Evolutionary conservation across 2,888 invertebrate genomes (phyloP), one percentile per base, ranked within the genome.

Genomic region (Rhorus exstirpatorius): DNA sequence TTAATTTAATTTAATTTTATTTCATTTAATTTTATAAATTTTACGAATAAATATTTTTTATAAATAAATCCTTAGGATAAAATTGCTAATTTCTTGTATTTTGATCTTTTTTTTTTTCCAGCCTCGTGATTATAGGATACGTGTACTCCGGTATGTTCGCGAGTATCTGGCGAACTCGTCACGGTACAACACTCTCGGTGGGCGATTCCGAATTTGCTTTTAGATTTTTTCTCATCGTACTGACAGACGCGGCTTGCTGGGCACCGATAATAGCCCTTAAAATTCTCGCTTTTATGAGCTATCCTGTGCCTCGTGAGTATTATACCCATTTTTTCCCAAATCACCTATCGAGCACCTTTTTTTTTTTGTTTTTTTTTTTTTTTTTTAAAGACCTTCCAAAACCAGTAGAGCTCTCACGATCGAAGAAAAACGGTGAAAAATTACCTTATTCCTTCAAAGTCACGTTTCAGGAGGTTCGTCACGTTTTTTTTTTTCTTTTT

Each of bases 211-310:
- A 95, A 86, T 95, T 96, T 88, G 95, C 95, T 0, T 92, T 95
- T 21, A 92, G 95, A 83, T 96, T 96, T 90, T 96, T 96, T 89
- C 94, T 96, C 87, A 96, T 96, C 84, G 96, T 96, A 0, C 88
- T 96, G 26, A 96, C 96, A 0, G 95, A 96, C 89, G 94, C 94
- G n/a, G 90, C 95, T 71, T 96, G 96, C 89, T 96, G 96, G 96
- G 94, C 95, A 12, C 96, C 96, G 6, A 95, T 96, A 67, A 95
- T 96, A 44, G 88, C 94, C 26, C 93, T 96, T 77, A 96, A 96
- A 91, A 93, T 95, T 60, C 91, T 94, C 83, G 96, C 95, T 1
- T 94, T 96, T 84, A 86, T 88, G 85, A 88, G 89, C 38, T 91
- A 91, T 77, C 91, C 92, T 0, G 89, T 92, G 10, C 84, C 91